Evolutionary conservation across 2,888 invertebrate genomes (phyloP).

Genomic region (Capitulum mitella): DNA sequence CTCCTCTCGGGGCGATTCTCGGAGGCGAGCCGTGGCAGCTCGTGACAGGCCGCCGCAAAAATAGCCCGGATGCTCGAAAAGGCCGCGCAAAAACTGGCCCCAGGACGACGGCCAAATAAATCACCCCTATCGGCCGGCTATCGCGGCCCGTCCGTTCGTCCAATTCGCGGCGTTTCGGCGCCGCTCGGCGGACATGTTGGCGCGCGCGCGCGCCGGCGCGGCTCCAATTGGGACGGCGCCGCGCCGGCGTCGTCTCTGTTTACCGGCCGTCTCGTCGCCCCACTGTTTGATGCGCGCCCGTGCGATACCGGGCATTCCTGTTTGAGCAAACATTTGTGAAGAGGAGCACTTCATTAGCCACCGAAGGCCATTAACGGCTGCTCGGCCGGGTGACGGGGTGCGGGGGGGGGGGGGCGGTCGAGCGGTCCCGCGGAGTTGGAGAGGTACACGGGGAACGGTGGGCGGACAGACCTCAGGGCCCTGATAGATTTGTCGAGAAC

Average conservation of each 20-base stretch:
- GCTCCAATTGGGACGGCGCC: neutral
- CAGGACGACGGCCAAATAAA: neutral
- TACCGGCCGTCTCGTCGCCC: neutral
- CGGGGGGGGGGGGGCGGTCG: neutral
- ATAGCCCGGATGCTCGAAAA: neutral
- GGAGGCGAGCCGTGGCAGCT: neutral
- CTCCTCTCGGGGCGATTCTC: too few relatives aligned
- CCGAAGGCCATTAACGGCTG: neutral
- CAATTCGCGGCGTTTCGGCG: neutral
- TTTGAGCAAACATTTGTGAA: conserved; percentile 22
- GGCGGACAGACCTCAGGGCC: neutral
- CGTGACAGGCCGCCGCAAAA: neutral
- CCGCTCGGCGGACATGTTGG: neutral
- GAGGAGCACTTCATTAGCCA: conserved; percentile 18
- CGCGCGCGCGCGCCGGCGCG: neutral
- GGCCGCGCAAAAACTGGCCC: neutral
- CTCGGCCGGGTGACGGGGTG: neutral
- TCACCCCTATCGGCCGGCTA: neutral
- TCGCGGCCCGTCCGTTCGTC: neutral
- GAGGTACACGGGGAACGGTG: neutral
- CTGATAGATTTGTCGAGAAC: neutral
- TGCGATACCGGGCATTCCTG: conserved; percentile 19
- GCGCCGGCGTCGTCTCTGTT: neutral
- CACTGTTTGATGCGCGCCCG: neutral
- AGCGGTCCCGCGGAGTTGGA: too few relatives aligned